Base-by-base conservation (phyloP, 92 coral and sea anemone genomes). In the Chrysogorgia sp. region DNA sequence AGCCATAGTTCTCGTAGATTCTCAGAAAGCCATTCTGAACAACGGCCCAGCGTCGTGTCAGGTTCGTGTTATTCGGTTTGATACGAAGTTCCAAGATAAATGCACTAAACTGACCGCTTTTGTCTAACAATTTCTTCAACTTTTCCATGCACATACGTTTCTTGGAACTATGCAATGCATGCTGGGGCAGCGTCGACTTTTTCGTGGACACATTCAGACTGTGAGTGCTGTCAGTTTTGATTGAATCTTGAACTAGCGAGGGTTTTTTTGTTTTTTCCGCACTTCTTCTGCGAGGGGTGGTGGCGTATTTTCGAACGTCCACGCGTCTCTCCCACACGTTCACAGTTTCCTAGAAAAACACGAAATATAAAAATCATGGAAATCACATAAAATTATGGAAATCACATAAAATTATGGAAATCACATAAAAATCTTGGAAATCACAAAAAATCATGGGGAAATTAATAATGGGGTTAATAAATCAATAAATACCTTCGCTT, bases 1-100 rank as follows among this genome's bases (percentile, higher is more conserved):
- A 72, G 53, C 78, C 67, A 49, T 91, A 86, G 32, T 88, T 90
- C 66, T 90, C 89, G 67, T 76, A 96, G 9, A 96, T 81, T 35
- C 86, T 83, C 23, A 96, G 79, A 15, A 76, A 83, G n/a, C 97
- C 99, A 53, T 72, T 72, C 64, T 72, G 65, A 7, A 72, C 79
- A 1, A 72, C 79, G 15, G 79, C 79, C 79, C 79, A 72, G 12
- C 79, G 79, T 33, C 79, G 58, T 6, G 79, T 72, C 20, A 72
- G 59, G 59, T 37, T 53, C 50, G 79, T 72, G 64, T 49, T 53
- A 25, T 72, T 55, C 52, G 53, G 58, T 53, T 53, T 53, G 6
- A 72, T 25, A 20, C 64, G 63, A 9, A 72, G 50, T 34, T 72
- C 64, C 31, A 72, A 26, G 24, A 72, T 72, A 35, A 31, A 72